Evolutionary conservation across 2,888 invertebrate species (phyloP).

Genomic region (Pocota personata): DNA sequence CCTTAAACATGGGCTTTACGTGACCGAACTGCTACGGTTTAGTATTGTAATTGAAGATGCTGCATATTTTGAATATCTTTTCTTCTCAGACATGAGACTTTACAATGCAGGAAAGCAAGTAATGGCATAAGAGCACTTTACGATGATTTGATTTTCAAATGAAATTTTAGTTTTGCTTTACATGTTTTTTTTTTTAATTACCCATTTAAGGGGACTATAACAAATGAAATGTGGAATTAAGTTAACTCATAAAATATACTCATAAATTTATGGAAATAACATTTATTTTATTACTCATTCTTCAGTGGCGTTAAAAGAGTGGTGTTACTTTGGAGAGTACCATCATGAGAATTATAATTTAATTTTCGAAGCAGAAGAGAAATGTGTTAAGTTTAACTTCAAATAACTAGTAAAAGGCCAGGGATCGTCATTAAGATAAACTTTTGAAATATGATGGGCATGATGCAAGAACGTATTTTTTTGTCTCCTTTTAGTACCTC

Average conservation of each 20-base stretch:
- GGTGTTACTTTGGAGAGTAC: neutral
- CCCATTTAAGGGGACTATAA: neutral
- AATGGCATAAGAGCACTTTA: neutral
- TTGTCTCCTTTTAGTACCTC: too few relatives aligned
- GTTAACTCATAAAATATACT: neutral
- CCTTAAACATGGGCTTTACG: constrained; percentile 33
- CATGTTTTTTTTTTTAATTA: neutral
- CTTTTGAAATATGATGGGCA: neutral
- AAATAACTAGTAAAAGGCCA: neutral
- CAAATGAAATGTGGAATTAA: neutral
- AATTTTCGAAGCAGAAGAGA: neutral
- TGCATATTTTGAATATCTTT: constrained; percentile 4
- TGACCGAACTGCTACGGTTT: neutral
- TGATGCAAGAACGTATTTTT: neutral
- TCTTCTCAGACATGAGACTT: neutral
- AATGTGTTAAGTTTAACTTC: neutral
- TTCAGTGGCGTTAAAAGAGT: neutral
- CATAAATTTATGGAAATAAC: neutral
- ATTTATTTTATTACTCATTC: neutral
- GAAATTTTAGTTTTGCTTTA: neutral
- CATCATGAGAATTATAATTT: neutral
- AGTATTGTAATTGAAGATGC: constrained; percentile 32
- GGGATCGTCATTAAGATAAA: neutral
- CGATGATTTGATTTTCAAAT: neutral
- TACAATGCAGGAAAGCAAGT: neutral